Evolutionary conservation across 2,797 vertebrate species (phyloP).

Genomic region (Halcyon leucocephala): DNA sequence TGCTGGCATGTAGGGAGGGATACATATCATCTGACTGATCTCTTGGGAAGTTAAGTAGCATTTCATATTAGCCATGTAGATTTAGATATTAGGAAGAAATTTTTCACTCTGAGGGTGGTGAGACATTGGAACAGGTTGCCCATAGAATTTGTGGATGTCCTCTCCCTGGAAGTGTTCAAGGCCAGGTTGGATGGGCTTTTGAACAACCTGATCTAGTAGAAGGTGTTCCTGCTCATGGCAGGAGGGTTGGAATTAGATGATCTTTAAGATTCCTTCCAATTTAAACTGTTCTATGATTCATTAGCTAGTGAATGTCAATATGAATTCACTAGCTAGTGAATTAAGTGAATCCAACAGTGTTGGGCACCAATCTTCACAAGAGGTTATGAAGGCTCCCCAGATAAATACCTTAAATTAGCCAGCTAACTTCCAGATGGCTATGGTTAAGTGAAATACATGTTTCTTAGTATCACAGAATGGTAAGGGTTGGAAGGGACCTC

Average conservation of each 20-base stretch:
- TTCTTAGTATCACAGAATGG: neutral
- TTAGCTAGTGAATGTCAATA: neutral
- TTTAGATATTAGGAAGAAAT: neutral
- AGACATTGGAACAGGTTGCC: neutral
- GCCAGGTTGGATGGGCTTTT: neutral
- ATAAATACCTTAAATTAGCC: neutral
- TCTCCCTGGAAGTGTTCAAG: neutral
- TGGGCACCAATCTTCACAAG: neutral
- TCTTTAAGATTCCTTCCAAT: neutral
- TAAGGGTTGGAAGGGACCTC: no score
- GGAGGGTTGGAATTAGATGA: neutral
- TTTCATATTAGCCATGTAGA: neutral
- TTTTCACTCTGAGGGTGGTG: neutral
- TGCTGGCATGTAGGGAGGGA: neutral
- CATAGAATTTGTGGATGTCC: neutral
- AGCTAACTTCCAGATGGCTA: neutral
- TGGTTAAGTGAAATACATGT: neutral
- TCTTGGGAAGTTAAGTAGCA: neutral
- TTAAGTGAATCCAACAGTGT: neutral
- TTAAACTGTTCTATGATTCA: neutral
- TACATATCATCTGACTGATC: neutral
- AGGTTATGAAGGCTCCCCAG: neutral
- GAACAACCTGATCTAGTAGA: neutral
- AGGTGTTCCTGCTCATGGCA: neutral
- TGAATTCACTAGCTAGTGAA: neutral